These are phyloP conservation scores for Cyanistes caeruleus DNA, from an alignment of 2,113 vertebrate species.

Conservation along the genomic window DNA sequence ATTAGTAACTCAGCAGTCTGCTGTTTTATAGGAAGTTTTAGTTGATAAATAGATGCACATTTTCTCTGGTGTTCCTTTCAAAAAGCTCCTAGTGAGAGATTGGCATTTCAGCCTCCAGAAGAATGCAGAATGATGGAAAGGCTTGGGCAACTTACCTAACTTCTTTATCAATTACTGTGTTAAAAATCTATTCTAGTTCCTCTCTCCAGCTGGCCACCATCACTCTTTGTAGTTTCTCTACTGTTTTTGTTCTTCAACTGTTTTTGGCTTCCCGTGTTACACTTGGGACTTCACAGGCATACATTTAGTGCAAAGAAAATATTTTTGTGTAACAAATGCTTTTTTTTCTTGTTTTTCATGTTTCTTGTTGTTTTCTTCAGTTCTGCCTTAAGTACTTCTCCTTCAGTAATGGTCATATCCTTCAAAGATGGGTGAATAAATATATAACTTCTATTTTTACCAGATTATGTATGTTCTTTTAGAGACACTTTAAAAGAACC, in stretches of 20 bases:
- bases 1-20: slow-evolving; percentile 61
- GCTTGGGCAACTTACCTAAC: neutral
- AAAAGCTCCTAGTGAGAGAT: neutral
- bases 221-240: neutral
- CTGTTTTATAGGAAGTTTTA: slow-evolving; percentile 22
- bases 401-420: neutral
- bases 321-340: neutral
- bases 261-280: neutral
- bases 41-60: slow-evolving; percentile 32
- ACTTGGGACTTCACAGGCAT: neutral
- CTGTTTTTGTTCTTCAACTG: neutral
- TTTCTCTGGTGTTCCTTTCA: slow-evolving; percentile 36
- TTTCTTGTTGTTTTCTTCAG: neutral
- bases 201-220: neutral
- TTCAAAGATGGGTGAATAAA: neutral
- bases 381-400: neutral
- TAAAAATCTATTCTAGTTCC: neutral
- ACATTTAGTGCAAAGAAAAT: neutral
- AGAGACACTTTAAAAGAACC: neutral
- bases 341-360: neutral
- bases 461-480: neutral
- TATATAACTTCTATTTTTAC: neutral
- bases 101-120: neutral
- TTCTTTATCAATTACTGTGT: neutral
- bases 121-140: neutral